Conservation (phyloP, 2,797 vertebrate species). For the Hozukius guyotensis region DNA sequence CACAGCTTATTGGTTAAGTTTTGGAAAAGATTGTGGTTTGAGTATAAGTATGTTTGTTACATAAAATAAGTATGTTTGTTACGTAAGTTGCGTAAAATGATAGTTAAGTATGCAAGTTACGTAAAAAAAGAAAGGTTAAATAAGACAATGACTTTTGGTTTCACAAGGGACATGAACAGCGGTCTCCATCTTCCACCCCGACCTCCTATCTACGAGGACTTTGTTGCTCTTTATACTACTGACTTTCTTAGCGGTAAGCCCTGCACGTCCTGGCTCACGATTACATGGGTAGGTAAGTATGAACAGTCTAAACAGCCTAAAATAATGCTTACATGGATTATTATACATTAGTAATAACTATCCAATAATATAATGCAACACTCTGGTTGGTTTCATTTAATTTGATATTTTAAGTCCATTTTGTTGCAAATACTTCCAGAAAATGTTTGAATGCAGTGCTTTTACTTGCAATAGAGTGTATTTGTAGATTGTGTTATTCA, state of each 20-base stretch:
- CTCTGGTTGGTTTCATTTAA: background rate
- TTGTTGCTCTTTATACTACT: fast-evolving
- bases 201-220: too few relatives aligned
- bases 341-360: background rate
- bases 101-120: background rate
- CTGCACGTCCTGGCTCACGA: too few relatives aligned
- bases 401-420: background rate
- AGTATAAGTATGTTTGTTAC: background rate
- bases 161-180: fast-evolving
- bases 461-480: background rate
- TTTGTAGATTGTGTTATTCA: background rate
- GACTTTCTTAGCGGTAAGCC: fast-evolving
- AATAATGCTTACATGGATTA: background rate
- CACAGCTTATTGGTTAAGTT: background rate
- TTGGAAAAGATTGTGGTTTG: background rate
- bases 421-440: background rate
- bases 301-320: background rate
- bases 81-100: background rate
- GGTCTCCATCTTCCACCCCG: background rate
- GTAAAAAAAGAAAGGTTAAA: too few relatives aligned
- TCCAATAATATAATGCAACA: background rate
- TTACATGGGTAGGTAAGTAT: too few relatives aligned
- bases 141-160: background rate
- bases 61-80: too few relatives aligned
- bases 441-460: background rate